These are phyloP conservation scores for Astyanax mexicanus DNA, from an alignment of 2,797 vertebrate genomes.

Conservation along the genomic window DNA sequence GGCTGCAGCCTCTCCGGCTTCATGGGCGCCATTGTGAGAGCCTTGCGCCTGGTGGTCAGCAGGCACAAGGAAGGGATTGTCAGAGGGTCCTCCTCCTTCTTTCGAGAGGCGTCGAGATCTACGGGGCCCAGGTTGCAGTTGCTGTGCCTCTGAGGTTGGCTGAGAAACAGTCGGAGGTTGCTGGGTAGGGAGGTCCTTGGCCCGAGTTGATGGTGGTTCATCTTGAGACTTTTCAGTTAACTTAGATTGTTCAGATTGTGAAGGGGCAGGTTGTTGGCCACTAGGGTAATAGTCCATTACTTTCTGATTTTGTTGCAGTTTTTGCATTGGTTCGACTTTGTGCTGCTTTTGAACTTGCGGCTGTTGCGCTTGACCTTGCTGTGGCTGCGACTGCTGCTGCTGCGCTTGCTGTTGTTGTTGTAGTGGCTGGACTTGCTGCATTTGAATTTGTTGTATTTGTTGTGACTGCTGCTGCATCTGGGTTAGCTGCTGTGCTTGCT, in stretches of 20 bases:
- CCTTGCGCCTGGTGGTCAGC: slow-evolving; percentile 69
- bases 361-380: slow-evolving; percentile 75
- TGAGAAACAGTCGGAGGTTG: slow-evolving; percentile 72
- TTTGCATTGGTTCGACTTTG: slow-evolving; percentile 63
- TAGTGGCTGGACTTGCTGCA: slow-evolving; percentile 55
- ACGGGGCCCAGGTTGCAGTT: slow-evolving; percentile 73
- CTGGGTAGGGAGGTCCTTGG: slow-evolving; percentile 71
- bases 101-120: slow-evolving; percentile 94
- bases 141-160: slow-evolving; percentile 62
- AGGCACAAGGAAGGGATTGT: slow-evolving; percentile 75
- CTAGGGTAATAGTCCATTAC: slow-evolving; percentile 73
- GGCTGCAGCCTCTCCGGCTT: slow-evolving; percentile 42
- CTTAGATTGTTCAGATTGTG: slow-evolving; percentile 71
- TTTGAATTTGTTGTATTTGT: slow-evolving; percentile 59
- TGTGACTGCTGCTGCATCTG: slow-evolving; percentile 65
- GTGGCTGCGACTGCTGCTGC: slow-evolving; percentile 73
- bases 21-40: slow-evolving; percentile 56
- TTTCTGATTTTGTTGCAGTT: slow-evolving; percentile 77
- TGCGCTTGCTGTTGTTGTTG: slow-evolving; percentile 83
- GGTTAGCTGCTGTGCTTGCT: slow-evolving; percentile 57
- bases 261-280: slow-evolving; percentile 71
- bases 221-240: slow-evolving; percentile 74
- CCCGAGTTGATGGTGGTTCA: slow-evolving; percentile 56
- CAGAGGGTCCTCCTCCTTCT: slow-evolving; percentile 86
- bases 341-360: slow-evolving; percentile 78